Evolutionary conservation across 2,888 invertebrate genomes (phyloP).

Genomic region (Hypomecis punctinalis): DNA sequence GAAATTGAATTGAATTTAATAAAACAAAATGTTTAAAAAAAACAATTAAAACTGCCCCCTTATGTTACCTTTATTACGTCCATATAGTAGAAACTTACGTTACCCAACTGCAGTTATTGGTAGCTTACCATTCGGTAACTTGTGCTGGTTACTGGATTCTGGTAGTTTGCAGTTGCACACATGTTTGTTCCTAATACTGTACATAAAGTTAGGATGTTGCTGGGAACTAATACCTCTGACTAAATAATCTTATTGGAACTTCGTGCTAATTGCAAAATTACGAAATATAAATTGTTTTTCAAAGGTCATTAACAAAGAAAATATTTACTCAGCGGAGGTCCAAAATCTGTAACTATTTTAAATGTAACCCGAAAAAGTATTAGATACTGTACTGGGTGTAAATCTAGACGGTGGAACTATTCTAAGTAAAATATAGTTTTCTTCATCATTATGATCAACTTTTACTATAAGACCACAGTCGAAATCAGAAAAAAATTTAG

Average conservation of each 20-base stretch:
- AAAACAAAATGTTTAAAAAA: not conserved
- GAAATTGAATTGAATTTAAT: not conserved
- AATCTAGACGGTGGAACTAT: too few species aligned
- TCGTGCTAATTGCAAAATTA: not conserved
- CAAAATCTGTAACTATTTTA: too few species aligned
- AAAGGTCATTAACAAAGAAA: too few species aligned
- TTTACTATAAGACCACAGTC: too few species aligned
- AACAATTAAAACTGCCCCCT: not conserved
- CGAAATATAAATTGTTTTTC: too few species aligned
- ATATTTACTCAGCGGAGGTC: too few species aligned
- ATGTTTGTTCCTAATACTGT: conserved; percentile 44
- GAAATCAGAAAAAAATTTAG: too few species aligned
- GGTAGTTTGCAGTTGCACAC: conserved; percentile 53
- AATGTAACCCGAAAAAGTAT: too few species aligned
- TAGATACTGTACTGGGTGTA: too few species aligned
- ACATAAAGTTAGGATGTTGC: conserved; percentile 21
- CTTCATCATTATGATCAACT: too few species aligned
- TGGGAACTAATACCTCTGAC: conserved; percentile 24
- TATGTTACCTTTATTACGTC: conserved; percentile 1
- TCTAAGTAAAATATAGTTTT: too few species aligned
- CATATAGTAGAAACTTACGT: conserved; percentile 41
- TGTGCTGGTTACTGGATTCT: conserved; percentile 53
- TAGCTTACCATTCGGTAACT: conserved; percentile 59
- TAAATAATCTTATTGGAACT: conserved; percentile 11
- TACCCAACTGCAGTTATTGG: conserved; percentile 53